These are phyloP conservation scores for Neolamprologus ventralis DNA, from an alignment of 2,113 vertebrate species.

Conservation along the genomic window DNA sequence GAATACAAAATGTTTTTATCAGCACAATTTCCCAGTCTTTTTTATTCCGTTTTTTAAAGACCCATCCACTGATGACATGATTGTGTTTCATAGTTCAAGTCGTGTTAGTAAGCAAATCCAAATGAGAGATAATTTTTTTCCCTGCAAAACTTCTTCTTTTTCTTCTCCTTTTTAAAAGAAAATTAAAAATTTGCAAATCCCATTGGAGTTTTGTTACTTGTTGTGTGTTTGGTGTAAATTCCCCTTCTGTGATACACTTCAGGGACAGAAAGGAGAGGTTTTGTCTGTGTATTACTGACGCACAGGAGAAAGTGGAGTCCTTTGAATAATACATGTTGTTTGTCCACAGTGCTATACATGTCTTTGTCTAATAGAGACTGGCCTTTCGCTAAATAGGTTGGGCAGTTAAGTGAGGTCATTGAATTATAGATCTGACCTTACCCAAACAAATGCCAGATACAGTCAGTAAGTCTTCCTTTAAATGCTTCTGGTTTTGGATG, in stretches of 20 bases:
- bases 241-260: background rate
- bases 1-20: background rate
- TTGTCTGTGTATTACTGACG: background rate
- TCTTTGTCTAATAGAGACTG: conserved; percentile 12
- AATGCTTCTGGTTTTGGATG: background rate
- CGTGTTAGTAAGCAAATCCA: background rate
- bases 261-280: background rate
- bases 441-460: background rate
- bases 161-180: background rate
- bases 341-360: conserved; percentile 4
- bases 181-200: background rate
- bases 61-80: background rate
- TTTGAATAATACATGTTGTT: conserved; percentile 44
- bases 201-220: background rate
- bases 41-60: background rate
- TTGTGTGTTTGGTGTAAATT: background rate
- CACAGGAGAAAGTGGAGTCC: background rate
- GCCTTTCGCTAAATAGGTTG: conserved; percentile 35
- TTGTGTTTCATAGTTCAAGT: background rate
- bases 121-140: background rate
- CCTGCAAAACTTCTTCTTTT: background rate
- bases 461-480: background rate
- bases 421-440: conserved; percentile 43
- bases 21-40: background rate
- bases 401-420: background rate